phyloP scores from a whole-genome alignment of 2,888 invertebrate genomes.

The Drosophila pseudotalamancana region DNA sequence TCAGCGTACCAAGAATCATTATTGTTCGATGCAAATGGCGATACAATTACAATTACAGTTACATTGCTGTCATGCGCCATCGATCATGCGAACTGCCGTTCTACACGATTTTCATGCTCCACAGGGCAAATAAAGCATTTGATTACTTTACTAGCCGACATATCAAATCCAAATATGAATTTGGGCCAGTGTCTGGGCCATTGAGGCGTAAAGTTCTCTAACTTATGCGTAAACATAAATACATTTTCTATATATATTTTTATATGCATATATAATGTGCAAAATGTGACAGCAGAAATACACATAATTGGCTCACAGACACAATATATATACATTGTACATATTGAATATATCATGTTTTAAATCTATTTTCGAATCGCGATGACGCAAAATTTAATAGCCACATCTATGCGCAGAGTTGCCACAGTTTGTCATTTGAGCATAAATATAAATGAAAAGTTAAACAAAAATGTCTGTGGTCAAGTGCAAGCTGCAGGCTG shows the following conservation, averaged over 20 bases:
- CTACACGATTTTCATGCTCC: conserved; percentile 31
- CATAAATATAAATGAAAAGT: background rate
- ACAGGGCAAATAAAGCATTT: conserved; percentile 40
- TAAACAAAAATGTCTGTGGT: conserved; percentile 13
- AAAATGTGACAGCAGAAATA: background rate
- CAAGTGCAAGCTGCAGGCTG: conserved; percentile 34
- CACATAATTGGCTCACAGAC: conserved; percentile 1
- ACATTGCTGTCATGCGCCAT: conserved; percentile 35
- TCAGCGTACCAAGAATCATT: background rate
- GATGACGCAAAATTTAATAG: conserved; percentile 43
- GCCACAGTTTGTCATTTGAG: conserved; percentile 2
- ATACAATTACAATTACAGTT: conserved; percentile 15
- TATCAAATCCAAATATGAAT: conserved; percentile 23
- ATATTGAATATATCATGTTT: conserved; percentile 21
- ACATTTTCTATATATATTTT: background rate
- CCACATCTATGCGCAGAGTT: conserved; percentile 3
- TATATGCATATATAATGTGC: background rate
- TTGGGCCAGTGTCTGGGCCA: conserved; percentile 22
- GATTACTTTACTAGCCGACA: conserved; percentile 22
- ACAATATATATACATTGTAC: conserved; percentile 19
- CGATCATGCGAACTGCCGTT: conserved; percentile 26
- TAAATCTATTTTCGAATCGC: conserved; percentile 35
- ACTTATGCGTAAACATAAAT: background rate
- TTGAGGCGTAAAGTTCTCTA: conserved; percentile 30
- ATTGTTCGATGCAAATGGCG: background rate